Percentiles rank a stretch among this genome's conserved stretches.
Evolutionary conservation across 2,797 vertebrate species (phyloP).

Genomic region (Falco cherrug): DNA sequence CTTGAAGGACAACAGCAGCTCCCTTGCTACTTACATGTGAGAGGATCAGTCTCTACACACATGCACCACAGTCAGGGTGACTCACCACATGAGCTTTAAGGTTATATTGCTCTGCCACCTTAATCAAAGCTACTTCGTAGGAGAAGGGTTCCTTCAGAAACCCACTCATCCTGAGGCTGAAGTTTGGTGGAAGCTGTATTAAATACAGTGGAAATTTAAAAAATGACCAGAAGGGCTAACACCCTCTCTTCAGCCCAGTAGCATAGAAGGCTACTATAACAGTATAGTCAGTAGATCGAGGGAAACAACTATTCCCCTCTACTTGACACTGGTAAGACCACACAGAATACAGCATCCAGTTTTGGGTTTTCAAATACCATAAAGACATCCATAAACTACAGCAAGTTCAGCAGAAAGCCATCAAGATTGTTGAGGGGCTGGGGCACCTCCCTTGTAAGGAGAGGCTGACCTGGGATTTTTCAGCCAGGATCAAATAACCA

Average conservation of each 20-base stretch:
- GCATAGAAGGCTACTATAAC: neutral
- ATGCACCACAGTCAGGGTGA: neutral
- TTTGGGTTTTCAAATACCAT: neutral
- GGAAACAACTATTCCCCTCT: neutral
- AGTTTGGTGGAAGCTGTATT: neutral
- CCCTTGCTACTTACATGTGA: neutral
- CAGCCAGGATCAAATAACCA: neutral
- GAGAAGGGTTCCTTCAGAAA: neutral
- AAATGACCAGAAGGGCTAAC: neutral
- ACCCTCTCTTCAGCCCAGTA: neutral
- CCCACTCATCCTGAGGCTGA: neutral
- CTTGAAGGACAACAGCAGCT: neutral
- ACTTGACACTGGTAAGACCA: neutral
- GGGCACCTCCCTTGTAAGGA: neutral
- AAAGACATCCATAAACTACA: neutral
- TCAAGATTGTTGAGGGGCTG: neutral
- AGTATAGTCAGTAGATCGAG: neutral
- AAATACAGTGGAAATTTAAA: neutral
- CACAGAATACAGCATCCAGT: neutral
- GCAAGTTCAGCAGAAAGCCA: neutral
- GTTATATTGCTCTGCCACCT: neutral
- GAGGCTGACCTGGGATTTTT: neutral
- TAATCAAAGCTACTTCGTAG: neutral
- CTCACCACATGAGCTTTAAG: neutral
- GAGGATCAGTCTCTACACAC: neutral